Evolutionary conservation across 2,113 vertebrate genomes (phyloP), one percentile per base, ranked within the genome.

Genomic region (Paralichthys olivaceus): DNA sequence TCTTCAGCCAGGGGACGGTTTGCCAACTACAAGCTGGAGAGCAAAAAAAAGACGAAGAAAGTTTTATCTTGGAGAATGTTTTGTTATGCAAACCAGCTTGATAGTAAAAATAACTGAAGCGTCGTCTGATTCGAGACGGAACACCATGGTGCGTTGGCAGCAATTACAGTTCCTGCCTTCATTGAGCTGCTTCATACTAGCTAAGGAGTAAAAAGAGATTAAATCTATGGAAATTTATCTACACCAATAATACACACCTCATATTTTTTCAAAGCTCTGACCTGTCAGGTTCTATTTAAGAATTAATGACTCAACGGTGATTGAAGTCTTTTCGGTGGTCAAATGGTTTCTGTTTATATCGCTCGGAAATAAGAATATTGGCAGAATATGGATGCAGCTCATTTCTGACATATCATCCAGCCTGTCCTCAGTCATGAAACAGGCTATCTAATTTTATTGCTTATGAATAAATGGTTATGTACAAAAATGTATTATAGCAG

Each of bases 1-100:
- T 60, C 71, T 81, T 72, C 20, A 69, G 78, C 79, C 72, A 79
- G 75, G 17, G 37, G 62, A 71, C 62, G 47, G 34, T 66, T 77
- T 84, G 80, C 77, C 89, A 90, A 87, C 51, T 8, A 75, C 19
- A 84, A 80, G 73, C 71, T 79, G 70, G 28, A 74, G 76, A 43
- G 40, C 68, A 80, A 83, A 69, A 55, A 13, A 1, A 53, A 53
- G n/a, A 22, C 8, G 9, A 53, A 53, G 51, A 17, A 74, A 79
- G 56, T 72, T 80, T 78, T 49, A 59, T 68, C 68, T 45, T 19
- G 55, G 66, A 69, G 65, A 73, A 56, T 56, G 58, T 81, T 82
- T 71, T 80, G 72, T 84, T 78, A 70, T 55, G 53, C 70, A 77
- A 77, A 65, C 22, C 26, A 20, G 20, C 67, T 65, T 77, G 54